A percentile compares a stretch with the other conserved stretches of the same genome.
Conservation (phyloP, 2,113 vertebrate genomes). For the Pedionomus torquatus region DNA sequence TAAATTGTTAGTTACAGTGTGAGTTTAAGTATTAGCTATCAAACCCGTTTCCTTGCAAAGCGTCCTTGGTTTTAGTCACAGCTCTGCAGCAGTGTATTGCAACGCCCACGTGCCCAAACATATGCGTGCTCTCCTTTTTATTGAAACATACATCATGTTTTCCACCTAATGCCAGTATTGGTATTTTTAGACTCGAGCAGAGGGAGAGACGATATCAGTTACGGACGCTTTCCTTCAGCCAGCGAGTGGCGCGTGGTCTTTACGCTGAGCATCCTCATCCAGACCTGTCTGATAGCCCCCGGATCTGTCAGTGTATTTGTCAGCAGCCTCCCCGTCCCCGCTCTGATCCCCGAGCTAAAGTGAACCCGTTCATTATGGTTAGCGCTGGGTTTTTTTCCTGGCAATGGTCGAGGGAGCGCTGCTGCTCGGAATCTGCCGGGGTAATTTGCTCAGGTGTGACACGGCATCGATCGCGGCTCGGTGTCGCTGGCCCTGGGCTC, state of each 20-base stretch:
- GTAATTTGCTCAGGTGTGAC: background rate
- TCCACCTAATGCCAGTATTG: background rate
- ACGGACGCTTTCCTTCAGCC: background rate
- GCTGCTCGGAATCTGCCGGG: background rate
- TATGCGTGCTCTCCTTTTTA: background rate
- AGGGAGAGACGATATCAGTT: background rate
- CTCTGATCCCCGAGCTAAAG: background rate
- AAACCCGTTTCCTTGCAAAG: background rate
- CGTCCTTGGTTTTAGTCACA: constrained; percentile 15
- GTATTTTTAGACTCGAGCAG: constrained; percentile 18
- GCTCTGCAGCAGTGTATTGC: background rate
- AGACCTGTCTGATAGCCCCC: background rate
- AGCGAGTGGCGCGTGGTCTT: background rate
- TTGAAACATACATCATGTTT: background rate
- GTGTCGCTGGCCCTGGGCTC: background rate
- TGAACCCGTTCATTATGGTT: constrained; percentile 9
- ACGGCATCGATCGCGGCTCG: background rate
- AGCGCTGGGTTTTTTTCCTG: background rate
- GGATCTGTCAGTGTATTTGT: background rate
- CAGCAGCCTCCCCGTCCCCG: background rate
- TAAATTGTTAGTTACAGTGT: constrained; percentile 43
- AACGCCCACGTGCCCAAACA: background rate
- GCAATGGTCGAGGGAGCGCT: background rate
- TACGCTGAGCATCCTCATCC: background rate
- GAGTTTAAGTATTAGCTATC: background rate